Percentiles rank a stretch among this genome's conserved stretches.
Conservation (phyloP, 1,140 invertebrate genomes). For the Mylabris phalerata region DNA sequence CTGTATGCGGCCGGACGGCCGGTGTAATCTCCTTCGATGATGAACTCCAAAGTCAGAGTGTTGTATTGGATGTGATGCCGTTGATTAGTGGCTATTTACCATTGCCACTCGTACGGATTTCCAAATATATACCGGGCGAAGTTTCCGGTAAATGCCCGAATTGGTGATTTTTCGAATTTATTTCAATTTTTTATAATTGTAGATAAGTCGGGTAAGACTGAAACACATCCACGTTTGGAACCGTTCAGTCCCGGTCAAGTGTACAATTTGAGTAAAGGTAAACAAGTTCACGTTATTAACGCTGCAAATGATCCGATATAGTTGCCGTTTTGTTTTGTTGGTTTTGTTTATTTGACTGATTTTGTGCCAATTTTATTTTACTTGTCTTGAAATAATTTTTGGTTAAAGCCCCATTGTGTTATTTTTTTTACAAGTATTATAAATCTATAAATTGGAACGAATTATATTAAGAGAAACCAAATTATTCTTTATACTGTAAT, state of each 20-base stretch:
- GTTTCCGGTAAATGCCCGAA: slow-evolving; percentile 23
- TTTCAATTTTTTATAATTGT: slow-evolving; percentile 2
- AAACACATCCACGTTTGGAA: slow-evolving; percentile 62
- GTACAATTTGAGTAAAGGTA: slow-evolving; percentile 80
- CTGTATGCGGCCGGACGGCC: slow-evolving; percentile 79
- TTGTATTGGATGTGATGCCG: slow-evolving; percentile 85
- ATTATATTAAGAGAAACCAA: no score
- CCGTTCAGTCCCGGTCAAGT: slow-evolving; percentile 82
- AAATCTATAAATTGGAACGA: no score
- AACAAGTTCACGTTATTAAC: slow-evolving; percentile 75
- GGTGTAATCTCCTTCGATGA: slow-evolving; percentile 75
- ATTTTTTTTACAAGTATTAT: background rate
- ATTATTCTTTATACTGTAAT: no score
- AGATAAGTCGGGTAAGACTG: slow-evolving; percentile 41
- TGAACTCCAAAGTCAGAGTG: slow-evolving; percentile 59
- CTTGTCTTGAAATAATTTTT: background rate
- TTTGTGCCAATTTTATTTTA: slow-evolving; percentile 17
- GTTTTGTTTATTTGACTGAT: slow-evolving; percentile 15
- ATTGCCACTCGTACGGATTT: slow-evolving; percentile 79
- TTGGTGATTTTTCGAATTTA: slow-evolving; percentile 2
- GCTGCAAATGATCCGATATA: slow-evolving; percentile 21
- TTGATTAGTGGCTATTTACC: slow-evolving; percentile 82
- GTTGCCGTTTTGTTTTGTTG: background rate
- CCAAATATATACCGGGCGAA: slow-evolving; percentile 82
- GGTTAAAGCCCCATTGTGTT: background rate